Evolutionary conservation across 1,140 invertebrate species (phyloP), one percentile per base, ranked within the genome.

Genomic region (Cydia splendana): DNA sequence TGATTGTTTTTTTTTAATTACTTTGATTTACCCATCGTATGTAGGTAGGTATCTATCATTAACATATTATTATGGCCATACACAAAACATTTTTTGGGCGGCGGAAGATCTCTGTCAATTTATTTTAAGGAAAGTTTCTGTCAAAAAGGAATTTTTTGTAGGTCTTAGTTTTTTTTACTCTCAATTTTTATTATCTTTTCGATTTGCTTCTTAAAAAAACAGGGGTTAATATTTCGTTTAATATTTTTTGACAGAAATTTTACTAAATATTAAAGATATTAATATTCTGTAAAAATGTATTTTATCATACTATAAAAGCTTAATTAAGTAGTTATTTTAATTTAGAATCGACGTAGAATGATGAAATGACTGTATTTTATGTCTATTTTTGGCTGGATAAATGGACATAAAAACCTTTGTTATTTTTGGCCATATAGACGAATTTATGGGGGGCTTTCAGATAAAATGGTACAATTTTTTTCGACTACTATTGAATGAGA

Each of bases 341-440:
- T 65, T 9, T 7, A 65, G 2, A 65, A 34, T 38, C 65, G 13
- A 69, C 30, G 65, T 28, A 30, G 2, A 4, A n/a, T 62, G 9
- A 28, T 74, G n/a, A 5, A 6, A 34, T 0, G n/a, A n/a, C n/a
- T n/a, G 51, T 65, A 38, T 65, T 42, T 77, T 77, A 42, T 74
- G 69, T 69, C 53, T 51, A 65, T 65, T 74, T 45, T 13, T 6
- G 76, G 76, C 76, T 77, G 76, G 76, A 67, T 34, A 34, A 74
- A 38, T 73, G 30, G 67, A n/a, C 15, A 73, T 71, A 62, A 77
- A 62, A 24, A 62, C 20, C 18, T 9, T 62, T 24, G 6, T 10
- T 24, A 1, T 24, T 62, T 48, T 15, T 48, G 13, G 2, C 45
- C 7, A 9, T 42, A 10, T 7, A 38, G 6, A 38, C 6, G 6